Base-by-base conservation (phyloP, 2,113 vertebrate genomes). In the Atractosteus spatula region DNA sequence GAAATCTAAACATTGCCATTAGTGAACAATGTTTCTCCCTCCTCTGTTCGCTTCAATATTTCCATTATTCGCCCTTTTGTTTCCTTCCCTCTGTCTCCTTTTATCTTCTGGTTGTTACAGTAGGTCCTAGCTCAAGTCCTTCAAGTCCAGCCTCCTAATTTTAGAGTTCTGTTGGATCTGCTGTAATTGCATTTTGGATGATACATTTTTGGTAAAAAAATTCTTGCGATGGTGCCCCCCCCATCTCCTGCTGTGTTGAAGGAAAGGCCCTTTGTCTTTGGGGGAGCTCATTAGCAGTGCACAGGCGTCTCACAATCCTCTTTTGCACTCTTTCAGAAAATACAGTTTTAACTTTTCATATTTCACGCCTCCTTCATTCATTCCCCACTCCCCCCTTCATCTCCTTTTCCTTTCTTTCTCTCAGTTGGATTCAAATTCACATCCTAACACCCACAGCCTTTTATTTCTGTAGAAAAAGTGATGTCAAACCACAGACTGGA, bases 271-370 rank as follows among this genome's bases (percentile, higher is more conserved):
- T 76, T 77, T 83, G 85, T 87, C 76, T 86, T 85, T 78, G 70
- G 59, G 68, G 74, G 76, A 86, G 79, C 76, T 84, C 82, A 85
- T 87, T 83, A 83, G 72, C 68, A 66, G 76, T 77, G 71, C 78
- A 77, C 73, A 77, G 71, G 54, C 84, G 83, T 71, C 77, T 76
- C 12, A 69, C 70, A 56, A 74, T 84, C 82, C 76, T 86, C 71
- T 82, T 82, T 83, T 72, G 72, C 69, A 77, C 73, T 77, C 71
- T 71, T 77, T 83, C 83, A 76, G 73, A 88, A 87, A 86, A 84
- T 84, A 84, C 78, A 74, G 79, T 84, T 90, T 89, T 81, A 82
- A 79, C 69, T 82, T 88, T 88, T 85, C 79, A 90, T 89, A 89
- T 88, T 89, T 88, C 87, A 90, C 62, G 74, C 81, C 76, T 71